These are phyloP conservation scores for Corythornis madagascariensis DNA, from an alignment of 2,113 vertebrate genomes.

Conservation along the genomic window DNA sequence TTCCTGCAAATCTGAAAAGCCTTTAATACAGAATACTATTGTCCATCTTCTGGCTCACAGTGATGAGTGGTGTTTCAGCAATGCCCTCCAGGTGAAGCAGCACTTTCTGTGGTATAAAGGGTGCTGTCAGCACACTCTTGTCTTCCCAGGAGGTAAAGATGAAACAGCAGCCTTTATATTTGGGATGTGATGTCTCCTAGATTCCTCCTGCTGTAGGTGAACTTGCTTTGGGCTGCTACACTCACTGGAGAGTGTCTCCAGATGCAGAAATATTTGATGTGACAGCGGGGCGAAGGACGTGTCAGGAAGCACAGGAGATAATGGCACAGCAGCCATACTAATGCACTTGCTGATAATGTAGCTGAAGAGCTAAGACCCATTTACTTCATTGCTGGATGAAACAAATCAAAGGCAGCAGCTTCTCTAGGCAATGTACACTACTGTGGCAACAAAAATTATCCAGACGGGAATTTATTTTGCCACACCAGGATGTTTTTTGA, in stretches of 20 bases:
- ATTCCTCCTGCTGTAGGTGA: not conserved
- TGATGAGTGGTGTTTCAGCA: rapidly evolving
- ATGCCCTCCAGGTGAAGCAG: rapidly evolving
- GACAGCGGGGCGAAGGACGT: not conserved
- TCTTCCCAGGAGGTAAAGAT: not conserved
- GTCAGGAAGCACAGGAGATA: conserved; percentile 29
- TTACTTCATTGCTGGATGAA: not conserved
- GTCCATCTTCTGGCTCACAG: not conserved
- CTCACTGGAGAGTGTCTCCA: not conserved
- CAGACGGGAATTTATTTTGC: not conserved
- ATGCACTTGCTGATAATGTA: not conserved
- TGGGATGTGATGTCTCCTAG: not conserved
- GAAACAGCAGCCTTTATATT: not conserved
- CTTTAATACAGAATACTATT: not conserved
- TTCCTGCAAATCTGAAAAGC: not conserved
- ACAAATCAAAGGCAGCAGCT: not conserved
- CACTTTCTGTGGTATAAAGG: not conserved
- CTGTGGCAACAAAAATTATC: not conserved
- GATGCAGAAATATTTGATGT: conserved; percentile 6
- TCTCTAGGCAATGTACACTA: not conserved
- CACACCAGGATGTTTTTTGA: not conserved
- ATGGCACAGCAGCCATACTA: not conserved
- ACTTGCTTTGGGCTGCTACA: not conserved
- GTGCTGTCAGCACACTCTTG: not conserved
- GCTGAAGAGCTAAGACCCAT: not conserved